Conservation (phyloP, 1,140 invertebrate species). For the Drosophila nigromelanica region DNA sequence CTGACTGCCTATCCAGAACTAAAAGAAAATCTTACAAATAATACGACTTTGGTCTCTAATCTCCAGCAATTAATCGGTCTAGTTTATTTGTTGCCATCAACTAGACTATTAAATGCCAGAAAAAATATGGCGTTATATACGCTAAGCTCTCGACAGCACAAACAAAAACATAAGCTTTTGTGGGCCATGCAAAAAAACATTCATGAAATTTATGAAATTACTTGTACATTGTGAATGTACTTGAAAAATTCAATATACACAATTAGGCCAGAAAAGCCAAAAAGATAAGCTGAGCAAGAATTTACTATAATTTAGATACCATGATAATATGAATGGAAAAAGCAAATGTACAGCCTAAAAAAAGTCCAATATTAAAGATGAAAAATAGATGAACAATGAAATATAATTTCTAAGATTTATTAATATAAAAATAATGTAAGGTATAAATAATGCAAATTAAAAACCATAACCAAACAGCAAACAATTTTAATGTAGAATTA, state of each 20-base stretch:
- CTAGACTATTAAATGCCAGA: slow-evolving; percentile 42
- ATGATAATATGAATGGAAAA: too few relatives aligned
- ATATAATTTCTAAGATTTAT: not conserved
- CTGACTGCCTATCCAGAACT: not conserved
- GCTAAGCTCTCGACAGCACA: slow-evolving; percentile 17
- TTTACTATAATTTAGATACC: not conserved
- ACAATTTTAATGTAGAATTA: slow-evolving; percentile 44
- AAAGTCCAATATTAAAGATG: too few relatives aligned
- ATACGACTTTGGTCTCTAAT: slow-evolving; percentile 41
- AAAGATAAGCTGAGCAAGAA: slow-evolving; percentile 8
- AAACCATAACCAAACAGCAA: slow-evolving; percentile 59
- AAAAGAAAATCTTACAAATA: slow-evolving; percentile 13
- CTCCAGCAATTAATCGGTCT: slow-evolving; percentile 54
- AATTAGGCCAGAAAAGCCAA: slow-evolving; percentile 5
- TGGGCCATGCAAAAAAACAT: slow-evolving; percentile 36
- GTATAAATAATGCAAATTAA: not conserved
- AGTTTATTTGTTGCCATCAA: slow-evolving; percentile 49
- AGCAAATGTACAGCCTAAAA: too few relatives aligned
- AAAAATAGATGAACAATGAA: too few relatives aligned
- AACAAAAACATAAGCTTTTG: slow-evolving; percentile 48
- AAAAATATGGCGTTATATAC: slow-evolving; percentile 17
- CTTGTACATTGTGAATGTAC: not conserved
- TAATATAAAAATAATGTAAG: not conserved
- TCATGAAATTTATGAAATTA: slow-evolving; percentile 34
- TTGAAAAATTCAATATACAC: slow-evolving; percentile 8